Conservation (phyloP, 2,797 vertebrate genomes). For the Tadarida brasiliensis region DNA sequence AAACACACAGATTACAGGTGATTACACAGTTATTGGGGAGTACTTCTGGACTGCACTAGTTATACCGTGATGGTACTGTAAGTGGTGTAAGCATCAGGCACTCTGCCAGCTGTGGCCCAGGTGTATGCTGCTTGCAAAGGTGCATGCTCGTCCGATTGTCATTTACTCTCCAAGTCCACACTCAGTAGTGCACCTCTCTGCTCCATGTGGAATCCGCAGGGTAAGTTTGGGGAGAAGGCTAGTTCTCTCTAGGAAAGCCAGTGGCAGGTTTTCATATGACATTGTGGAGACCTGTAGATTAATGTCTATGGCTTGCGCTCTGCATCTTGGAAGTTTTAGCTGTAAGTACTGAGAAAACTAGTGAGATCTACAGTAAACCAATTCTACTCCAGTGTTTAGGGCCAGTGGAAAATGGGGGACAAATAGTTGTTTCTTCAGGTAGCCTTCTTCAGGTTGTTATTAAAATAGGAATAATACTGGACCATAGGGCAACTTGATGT, state of each 20-base stretch:
- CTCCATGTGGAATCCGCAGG: neutral
- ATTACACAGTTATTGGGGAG: conserved; percentile 39
- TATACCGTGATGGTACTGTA: neutral
- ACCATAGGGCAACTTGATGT: neutral
- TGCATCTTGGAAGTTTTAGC: neutral
- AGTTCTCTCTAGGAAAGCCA: neutral
- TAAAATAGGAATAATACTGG: neutral
- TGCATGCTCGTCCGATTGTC: neutral
- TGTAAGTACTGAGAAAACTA: neutral
- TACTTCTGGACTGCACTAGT: neutral
- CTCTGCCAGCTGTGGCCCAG: neutral
- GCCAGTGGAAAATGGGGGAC: neutral
- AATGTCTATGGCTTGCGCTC: neutral
- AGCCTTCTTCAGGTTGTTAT: neutral
- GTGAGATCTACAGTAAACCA: neutral
- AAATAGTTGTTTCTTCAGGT: neutral
- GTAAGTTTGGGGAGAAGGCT: neutral
- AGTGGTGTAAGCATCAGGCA: neutral
- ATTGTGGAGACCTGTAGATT: neutral
- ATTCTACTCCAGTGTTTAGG: neutral
- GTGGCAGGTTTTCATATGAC: neutral
- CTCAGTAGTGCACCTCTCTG: fast-evolving
- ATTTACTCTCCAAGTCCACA: neutral
- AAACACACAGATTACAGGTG: conserved; percentile 41
- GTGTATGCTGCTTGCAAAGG: neutral